Percentiles rank a stretch among this genome's conserved stretches.
These are phyloP conservation scores for Notodonta ziczac DNA, from an alignment of 2,888 invertebrate genomes.

Conservation along the genomic window DNA sequence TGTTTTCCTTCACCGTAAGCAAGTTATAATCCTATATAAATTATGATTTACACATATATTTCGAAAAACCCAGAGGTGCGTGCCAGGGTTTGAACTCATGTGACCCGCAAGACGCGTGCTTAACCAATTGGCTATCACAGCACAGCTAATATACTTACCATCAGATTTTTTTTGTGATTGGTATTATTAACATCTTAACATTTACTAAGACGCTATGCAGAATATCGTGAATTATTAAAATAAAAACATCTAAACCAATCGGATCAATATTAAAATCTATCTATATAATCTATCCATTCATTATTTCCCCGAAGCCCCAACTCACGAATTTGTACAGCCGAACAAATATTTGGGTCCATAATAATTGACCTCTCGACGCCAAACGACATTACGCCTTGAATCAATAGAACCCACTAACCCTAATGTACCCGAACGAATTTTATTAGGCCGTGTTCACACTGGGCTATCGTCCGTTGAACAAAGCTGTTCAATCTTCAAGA, in stretches of 20 bases:
- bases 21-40: no score
- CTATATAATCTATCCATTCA: neutral
- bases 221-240: no score
- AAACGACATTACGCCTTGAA: constrained; percentile 8
- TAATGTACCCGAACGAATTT: constrained; percentile 6
- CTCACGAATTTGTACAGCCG: constrained; percentile 4
- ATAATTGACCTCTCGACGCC: constrained; percentile 8
- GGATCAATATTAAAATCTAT: neutral
- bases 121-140: no score
- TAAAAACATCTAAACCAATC: neutral
- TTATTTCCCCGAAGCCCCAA: neutral
- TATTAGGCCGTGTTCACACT: constrained; percentile 3
- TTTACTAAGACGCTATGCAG: no score
- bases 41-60: no score
- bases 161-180: no score
- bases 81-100: no score
- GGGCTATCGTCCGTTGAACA: neutral
- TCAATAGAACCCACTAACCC: constrained; percentile 9
- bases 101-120: no score
- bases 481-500: neutral
- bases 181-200: no score
- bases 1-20: no score
- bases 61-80: no score
- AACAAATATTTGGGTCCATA: constrained; percentile 7
- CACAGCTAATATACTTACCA: no score